Base-by-base conservation (phyloP, 2,888 invertebrate genomes). In the Campoletis raptor region DNA sequence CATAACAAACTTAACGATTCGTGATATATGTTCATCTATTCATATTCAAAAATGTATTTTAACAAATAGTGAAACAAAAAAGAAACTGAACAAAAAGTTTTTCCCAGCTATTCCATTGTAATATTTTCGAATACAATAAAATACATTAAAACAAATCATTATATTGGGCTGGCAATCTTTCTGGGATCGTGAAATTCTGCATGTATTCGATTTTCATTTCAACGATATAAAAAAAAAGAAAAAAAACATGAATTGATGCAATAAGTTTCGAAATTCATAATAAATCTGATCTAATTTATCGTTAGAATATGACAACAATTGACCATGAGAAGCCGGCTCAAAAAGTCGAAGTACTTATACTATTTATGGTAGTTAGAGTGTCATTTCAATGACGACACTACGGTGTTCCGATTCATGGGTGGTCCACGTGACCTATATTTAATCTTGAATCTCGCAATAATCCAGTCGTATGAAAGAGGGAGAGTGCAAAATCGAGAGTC, bases 401-500 rank as follows among this genome's bases (percentile, higher is more conserved):
- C 15, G n/a, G 70, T 42, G 21, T 42, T 21, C 48, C 24, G 24
- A 48, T 70, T 21, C 37, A 18, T 74, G n/a, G 48, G 45, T 37
- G 10, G 30, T 72, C n/a, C 18, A 72, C n/a, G 37, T 52, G 72
- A 72, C 36, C 52, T 72, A 72, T 72, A 72, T 72, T 72, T 72
- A 9, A n/a, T 18, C 52, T n/a, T 36, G 36, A 78, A 52, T 67
- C 42, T 57, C 57, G 36, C 24, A 57, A 74, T 74, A 74, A 74
- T 74, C 36, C 73, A 45, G 36, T 54, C 37, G 24, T 40, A 24
- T 40, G 57, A 48, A 37, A 36, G 5, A n/a, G 18, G 4, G 57
- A 42, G 73, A 24, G 40, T 74, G 73, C 73, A 74, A 74, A 74
- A 54, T 48, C 42, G 73, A 57, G 73, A 74, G 57, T 37, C 15